Evolutionary conservation across 1,140 invertebrate genomes (phyloP), one percentile per base, ranked within the genome.

Genomic region (Brevipalpus yothersi): DNA sequence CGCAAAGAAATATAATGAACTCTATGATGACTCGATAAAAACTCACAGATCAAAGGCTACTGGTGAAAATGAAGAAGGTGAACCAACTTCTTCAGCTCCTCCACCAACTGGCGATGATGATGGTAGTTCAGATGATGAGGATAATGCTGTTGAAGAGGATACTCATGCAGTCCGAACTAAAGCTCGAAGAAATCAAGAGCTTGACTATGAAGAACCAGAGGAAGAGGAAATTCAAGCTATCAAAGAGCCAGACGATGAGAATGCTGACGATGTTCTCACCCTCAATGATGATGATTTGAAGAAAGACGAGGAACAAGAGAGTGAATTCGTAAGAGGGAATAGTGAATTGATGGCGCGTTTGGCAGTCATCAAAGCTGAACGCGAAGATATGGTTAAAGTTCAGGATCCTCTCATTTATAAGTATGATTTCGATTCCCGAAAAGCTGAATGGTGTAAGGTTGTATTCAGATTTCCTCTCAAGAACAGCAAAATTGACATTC

Each of bases 121-220:
- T 13, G 73, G 75, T 54, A 78, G 76, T 17, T 79, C 79, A 1
- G 79, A 79, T 57, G 80, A 80, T 41, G 80, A 80, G 42, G 72
- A 74, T 17, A 67, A 69, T 39, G 63, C 61, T 41, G 72, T 41
- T 12, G 77, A 79, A 53, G 77, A 75, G 40, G 78, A 78, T 65
- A 76, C 77, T 0, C 80, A 78, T 17, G 72, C 74, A 31, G 70
- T 71, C 8, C 79, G 77, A 66, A 72, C 71, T 1, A 75, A 72
- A 63, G 71, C 70, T 49, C 75, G 78, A 62, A 78, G 78, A 61
- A 71, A 77, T 45, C 77, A 80, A 63, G 77, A 79, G 58, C 78
- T 79, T 49, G 85, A 85, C 47, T 82, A 84, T 66, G 83, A 88
- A 64, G 86, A 88, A 67, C 78, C 79, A 1, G 82, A 82, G 59